These are phyloP conservation scores for Ceraclea dissimilis DNA, from an alignment of 2,888 invertebrate genomes.

Conservation along the genomic window DNA sequence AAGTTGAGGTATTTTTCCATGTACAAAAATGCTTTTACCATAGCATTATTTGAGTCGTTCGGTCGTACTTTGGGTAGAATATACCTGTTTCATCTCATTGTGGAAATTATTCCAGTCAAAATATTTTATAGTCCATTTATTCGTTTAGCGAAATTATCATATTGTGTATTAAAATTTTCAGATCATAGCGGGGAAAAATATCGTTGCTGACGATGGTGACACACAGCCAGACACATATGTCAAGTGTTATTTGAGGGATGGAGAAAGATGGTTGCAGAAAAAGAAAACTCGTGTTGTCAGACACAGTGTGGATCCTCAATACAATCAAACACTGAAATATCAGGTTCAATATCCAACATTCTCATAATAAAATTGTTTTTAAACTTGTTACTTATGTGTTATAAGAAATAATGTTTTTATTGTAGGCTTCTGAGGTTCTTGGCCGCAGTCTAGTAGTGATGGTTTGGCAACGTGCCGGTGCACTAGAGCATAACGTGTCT, in stretches of 20 bases:
- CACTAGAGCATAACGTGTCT: constrained; percentile 73
- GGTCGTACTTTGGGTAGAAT: too few relatives aligned
- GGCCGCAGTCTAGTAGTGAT: constrained; percentile 81
- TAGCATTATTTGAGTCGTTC: too few relatives aligned
- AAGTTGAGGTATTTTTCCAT: constrained; percentile 77
- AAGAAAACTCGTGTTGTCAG: constrained; percentile 82
- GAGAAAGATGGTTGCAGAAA: constrained; percentile 83
- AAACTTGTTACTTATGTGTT: too few relatives aligned
- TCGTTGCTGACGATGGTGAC: constrained; percentile 61
- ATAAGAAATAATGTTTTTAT: background rate
- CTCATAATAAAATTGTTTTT: background rate
- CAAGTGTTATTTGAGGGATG: constrained; percentile 86
- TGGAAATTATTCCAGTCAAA: too few relatives aligned
- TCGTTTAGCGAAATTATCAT: too few relatives aligned
- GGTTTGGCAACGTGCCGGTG: constrained; percentile 87
- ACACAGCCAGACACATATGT: constrained; percentile 84
- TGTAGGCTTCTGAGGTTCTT: constrained; percentile 62
- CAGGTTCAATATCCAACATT: constrained; percentile 50
- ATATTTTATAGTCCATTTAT: too few relatives aligned
- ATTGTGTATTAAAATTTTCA: too few relatives aligned
- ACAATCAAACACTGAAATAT: constrained; percentile 83
- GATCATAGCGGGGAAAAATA: constrained; percentile 63
- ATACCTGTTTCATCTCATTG: too few relatives aligned
- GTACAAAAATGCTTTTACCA: too few relatives aligned
- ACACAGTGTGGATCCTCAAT: constrained; percentile 77